Conservation (phyloP, 2,888 invertebrate genomes). For the Acronicta alni region DNA sequence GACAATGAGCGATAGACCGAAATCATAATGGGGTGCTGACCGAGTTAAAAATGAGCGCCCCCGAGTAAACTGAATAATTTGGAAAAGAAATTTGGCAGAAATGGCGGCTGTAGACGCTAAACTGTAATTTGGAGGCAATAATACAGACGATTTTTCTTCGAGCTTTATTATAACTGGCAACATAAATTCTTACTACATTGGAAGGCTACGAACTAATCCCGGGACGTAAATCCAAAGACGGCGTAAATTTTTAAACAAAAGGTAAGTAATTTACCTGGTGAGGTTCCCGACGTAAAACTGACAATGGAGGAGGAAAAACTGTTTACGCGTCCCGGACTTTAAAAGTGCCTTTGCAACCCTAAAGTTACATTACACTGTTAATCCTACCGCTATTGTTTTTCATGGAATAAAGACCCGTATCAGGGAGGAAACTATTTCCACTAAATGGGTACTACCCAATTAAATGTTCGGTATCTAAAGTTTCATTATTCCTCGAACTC, state of each 20-base stretch:
- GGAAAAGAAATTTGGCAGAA: constrained; percentile 67
- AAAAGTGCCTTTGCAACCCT: constrained; percentile 7
- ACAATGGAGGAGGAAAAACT: constrained; percentile 30
- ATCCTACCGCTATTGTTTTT: constrained; percentile 20
- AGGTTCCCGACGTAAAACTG: constrained; percentile 20
- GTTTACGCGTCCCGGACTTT: constrained; percentile 14
- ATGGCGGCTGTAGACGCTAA: constrained; percentile 62
- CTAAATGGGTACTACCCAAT: constrained; percentile 43
- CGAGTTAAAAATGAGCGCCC: constrained; percentile 49
- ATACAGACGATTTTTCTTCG: constrained; percentile 67
- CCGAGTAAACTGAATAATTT: constrained; percentile 71
- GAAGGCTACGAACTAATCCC: constrained; percentile 50
- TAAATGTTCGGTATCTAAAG: constrained; percentile 41
- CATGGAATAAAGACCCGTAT: constrained; percentile 12
- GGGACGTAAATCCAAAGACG: constrained; percentile 35
- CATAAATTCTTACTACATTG: constrained; percentile 63
- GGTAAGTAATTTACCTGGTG: constrained; percentile 27
- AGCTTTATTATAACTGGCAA: constrained; percentile 65
- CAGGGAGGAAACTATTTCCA: constrained; percentile 24
- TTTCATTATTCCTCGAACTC: constrained; percentile 37
- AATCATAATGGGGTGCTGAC: constrained; percentile 36
- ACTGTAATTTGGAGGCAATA: constrained; percentile 71
- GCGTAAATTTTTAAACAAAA: constrained; percentile 38
- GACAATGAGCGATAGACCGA: constrained; percentile 54
- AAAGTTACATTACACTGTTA: constrained; percentile 20